phyloP scores from a whole-genome alignment of 2,113 vertebrate species.

The Strigops habroptila region DNA sequence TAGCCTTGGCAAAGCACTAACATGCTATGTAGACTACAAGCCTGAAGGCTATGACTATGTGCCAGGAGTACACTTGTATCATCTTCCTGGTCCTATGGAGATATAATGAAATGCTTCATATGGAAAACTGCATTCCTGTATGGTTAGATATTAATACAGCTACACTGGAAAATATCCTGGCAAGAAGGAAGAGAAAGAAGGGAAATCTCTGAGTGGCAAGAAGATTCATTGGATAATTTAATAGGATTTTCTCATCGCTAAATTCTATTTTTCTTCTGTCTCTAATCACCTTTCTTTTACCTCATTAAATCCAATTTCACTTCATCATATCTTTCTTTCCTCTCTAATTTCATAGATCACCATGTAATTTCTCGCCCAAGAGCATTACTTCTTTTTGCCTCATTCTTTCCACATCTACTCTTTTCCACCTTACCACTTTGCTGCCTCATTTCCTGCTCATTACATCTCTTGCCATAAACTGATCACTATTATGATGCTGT shows the following conservation, averaged over 20 bases:
- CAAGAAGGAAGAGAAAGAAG: background rate
- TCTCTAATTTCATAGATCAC: conserved; percentile 53
- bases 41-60: background rate
- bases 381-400: background rate
- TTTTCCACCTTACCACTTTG: background rate
- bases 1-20: background rate
- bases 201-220: background rate
- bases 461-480: background rate
- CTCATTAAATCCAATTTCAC: conserved; percentile 63
- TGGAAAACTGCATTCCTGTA: background rate
- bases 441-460: conserved; percentile 15
- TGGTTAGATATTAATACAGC: background rate
- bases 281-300: conserved; percentile 66
- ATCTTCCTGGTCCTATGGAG: background rate
- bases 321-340: conserved; percentile 38
- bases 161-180: background rate
- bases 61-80: background rate
- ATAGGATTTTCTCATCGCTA: conserved; percentile 59
- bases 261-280: conserved; percentile 58
- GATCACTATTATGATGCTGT: background rate
- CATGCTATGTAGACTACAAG: background rate
- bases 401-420: background rate
- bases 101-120: background rate
- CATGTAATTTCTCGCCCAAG: conserved; percentile 19
- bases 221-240: conserved; percentile 61